A percentile compares a stretch with the other conserved stretches of the same genome.
These are phyloP conservation scores for Noctuana brunneofusca DNA, from an alignment of 2,888 invertebrate genomes.

Conservation along the genomic window DNA sequence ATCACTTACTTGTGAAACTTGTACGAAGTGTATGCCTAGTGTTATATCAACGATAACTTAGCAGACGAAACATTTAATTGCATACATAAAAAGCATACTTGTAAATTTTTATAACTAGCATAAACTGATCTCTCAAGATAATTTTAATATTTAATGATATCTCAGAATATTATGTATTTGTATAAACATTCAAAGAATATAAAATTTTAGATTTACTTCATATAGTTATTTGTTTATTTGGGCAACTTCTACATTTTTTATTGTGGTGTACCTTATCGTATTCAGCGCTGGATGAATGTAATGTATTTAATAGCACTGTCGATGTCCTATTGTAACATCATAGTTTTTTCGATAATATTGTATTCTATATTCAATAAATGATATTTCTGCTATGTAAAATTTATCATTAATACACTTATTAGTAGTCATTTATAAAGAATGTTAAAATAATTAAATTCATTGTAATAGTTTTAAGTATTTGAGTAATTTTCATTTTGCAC, in stretches of 20 bases:
- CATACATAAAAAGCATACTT: constrained; percentile 73
- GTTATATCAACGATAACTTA: constrained; percentile 70
- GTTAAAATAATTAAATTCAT: constrained; percentile 77
- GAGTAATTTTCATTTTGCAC: constrained; percentile 80
- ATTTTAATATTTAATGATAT: constrained; percentile 77
- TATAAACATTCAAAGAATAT: constrained; percentile 77
- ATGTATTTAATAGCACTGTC: constrained; percentile 74
- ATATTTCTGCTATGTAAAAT: constrained; percentile 80
- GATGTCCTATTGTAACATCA: constrained; percentile 77
- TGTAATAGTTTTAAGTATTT: constrained; percentile 81
- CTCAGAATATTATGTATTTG: constrained; percentile 77
- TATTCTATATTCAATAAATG: constrained; percentile 81
- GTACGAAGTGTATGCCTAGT: constrained; percentile 66
- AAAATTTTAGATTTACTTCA: constrained; percentile 73
- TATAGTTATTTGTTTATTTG: constrained; percentile 66
- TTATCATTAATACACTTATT: constrained; percentile 79
- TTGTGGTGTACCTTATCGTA: constrained; percentile 64
- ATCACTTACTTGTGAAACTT: constrained; percentile 60
- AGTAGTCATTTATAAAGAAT: constrained; percentile 76
- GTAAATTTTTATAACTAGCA: constrained; percentile 81
- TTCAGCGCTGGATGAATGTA: constrained; percentile 71
- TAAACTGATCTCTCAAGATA: constrained; percentile 82
- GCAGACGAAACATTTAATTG: constrained; percentile 66
- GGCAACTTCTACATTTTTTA: constrained; percentile 66
- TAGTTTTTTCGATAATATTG: constrained; percentile 81